Percentiles rank a stretch among this genome's conserved stretches.
phyloP scores from a whole-genome alignment of 2,113 vertebrate genomes.

The Sylvia atricapilla region DNA sequence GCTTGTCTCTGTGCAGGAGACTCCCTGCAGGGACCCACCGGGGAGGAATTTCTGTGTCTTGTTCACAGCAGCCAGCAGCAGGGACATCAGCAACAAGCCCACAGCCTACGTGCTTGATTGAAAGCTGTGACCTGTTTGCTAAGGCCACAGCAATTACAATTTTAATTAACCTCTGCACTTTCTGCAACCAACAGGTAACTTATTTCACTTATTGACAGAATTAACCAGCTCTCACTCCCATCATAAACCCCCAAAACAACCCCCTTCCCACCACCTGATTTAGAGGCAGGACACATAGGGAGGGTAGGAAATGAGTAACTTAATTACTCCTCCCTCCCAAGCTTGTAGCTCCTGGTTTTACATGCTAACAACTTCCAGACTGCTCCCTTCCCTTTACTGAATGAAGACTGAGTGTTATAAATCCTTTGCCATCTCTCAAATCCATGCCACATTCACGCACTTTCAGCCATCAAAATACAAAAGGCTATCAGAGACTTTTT shows the following conservation, averaged over 20 bases:
- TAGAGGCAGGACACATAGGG: neutral
- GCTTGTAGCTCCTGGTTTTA: neutral
- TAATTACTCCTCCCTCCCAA: neutral
- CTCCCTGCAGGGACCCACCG: neutral
- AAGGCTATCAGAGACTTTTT: neutral
- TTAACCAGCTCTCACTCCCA: neutral
- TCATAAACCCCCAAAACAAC: neutral
- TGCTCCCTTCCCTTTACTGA: neutral
- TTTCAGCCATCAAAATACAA: neutral
- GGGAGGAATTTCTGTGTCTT: neutral
- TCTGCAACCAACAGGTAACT: neutral
- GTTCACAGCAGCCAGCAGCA: neutral
- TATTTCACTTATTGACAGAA: conserved; percentile 2
- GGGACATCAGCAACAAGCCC: neutral
- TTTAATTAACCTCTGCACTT: conserved; percentile 53
- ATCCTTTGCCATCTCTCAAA: neutral
- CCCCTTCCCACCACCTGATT: neutral
- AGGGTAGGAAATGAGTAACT: neutral
- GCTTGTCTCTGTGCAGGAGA: neutral
- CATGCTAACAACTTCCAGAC: neutral
- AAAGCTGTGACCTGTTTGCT: neutral
- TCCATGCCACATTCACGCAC: neutral
- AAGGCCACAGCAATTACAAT: neutral
- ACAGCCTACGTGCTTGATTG: neutral
- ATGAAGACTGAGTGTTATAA: neutral